A percentile compares a stretch with the other conserved stretches of the same genome.
Evolutionary conservation across 2,113 vertebrate species (phyloP).

Genomic region (Rhagologus leucostigma): DNA sequence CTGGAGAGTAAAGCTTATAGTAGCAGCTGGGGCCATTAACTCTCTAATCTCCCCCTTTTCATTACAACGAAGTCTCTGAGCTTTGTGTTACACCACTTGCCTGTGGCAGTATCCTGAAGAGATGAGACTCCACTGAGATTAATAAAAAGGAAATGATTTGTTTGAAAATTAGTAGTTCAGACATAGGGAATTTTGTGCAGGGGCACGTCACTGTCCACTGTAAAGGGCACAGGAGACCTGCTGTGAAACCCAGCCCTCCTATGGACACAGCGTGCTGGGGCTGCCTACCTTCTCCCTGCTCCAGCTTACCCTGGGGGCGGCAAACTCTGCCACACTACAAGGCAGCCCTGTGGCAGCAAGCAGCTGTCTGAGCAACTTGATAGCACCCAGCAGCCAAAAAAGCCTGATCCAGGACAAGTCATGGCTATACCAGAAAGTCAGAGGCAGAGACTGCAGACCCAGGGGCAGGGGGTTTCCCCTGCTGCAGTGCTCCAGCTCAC

Average conservation of each 20-base stretch:
- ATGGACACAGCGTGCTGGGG: fast-evolving
- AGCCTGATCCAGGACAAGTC: too few species aligned
- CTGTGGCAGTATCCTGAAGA: neutral
- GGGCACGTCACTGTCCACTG: neutral
- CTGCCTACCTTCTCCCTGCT: neutral
- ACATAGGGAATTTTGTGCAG: neutral
- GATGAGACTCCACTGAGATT: neutral
- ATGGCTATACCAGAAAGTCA: too few species aligned
- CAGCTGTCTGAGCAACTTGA: too few species aligned
- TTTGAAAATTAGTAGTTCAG: neutral
- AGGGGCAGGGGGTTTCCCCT: neutral
- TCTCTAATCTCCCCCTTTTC: neutral
- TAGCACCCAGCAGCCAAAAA: too few species aligned
- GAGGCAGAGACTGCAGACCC: neutral
- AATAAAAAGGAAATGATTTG: neutral
- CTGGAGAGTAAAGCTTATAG: neutral
- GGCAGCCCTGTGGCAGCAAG: too few species aligned
- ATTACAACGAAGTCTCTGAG: neutral
- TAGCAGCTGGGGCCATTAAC: constrained; percentile 3
- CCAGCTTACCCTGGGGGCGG: neutral
- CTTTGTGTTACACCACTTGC: neutral
- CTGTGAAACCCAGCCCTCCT: neutral
- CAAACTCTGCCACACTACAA: neutral
- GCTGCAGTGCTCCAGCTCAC: neutral
- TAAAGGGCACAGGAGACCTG: neutral